phyloP scores from a whole-genome alignment of 2,797 vertebrate genomes.

The Numenius phaeopus region DNA sequence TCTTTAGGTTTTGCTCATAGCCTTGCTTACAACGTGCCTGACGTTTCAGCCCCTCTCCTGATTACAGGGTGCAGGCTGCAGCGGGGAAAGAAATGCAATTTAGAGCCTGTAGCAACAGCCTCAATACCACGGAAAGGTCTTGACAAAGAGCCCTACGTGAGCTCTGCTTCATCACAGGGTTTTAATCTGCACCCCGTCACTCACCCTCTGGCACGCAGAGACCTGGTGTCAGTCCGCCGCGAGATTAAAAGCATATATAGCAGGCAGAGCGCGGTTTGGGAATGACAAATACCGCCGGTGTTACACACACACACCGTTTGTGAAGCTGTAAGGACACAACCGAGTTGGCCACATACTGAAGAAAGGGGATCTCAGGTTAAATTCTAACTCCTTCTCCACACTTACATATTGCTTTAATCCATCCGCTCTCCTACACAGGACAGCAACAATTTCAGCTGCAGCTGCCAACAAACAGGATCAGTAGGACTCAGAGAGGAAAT shows the following conservation, averaged over 20 bases:
- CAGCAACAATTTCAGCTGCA: slow-evolving; percentile 39
- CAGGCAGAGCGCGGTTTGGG: not conserved
- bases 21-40: not conserved
- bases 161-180: slow-evolving; percentile 2
- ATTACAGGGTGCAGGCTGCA: not conserved
- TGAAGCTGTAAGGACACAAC: not conserved
- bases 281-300: slow-evolving; percentile 13
- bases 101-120: not conserved
- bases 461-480: slow-evolving; percentile 60
- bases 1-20: not conserved
- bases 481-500: slow-evolving; percentile 50
- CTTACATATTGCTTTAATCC: slow-evolving; percentile 36
- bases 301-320: not conserved
- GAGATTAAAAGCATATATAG: slow-evolving; percentile 40
- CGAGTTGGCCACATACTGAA: not conserved
- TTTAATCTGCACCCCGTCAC: slow-evolving; percentile 21
- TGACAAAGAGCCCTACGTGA: not conserved
- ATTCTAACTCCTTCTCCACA: slow-evolving; percentile 12
- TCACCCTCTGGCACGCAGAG: slow-evolving; percentile 24
- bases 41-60: not conserved
- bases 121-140: not conserved
- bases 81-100: not conserved
- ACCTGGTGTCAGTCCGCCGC: not conserved
- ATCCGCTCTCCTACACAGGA: slow-evolving; percentile 15
- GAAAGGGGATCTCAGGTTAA: slow-evolving; percentile 24